Conservation (phyloP, 2,113 vertebrate species). For the Epinephelus cyanopodus region DNA sequence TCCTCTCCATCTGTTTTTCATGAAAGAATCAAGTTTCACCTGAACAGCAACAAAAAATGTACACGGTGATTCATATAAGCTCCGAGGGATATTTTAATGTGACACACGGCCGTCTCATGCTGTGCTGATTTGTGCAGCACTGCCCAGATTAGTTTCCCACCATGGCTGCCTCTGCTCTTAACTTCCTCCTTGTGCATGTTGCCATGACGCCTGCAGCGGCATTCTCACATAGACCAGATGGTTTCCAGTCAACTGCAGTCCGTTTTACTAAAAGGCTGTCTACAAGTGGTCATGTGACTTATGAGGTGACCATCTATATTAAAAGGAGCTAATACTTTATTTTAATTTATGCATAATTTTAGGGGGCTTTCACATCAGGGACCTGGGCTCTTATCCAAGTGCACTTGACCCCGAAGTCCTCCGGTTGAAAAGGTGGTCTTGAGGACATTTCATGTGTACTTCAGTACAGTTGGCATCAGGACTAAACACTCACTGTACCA, state of each 20-base stretch:
- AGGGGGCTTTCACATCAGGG: too few species aligned
- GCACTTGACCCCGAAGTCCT: too few species aligned
- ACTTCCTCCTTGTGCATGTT: constrained; percentile 68
- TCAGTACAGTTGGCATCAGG: too few species aligned
- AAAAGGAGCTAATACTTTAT: neutral
- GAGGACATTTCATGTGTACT: too few species aligned
- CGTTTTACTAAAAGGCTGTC: constrained; percentile 26
- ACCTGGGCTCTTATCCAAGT: too few species aligned
- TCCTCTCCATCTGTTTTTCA: constrained; percentile 43
- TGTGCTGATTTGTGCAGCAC: constrained; percentile 56
- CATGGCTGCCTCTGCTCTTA: constrained; percentile 47
- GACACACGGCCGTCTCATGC: constrained; percentile 53
- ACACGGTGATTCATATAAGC: constrained; percentile 52
- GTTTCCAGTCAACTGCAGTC: constrained; percentile 51
- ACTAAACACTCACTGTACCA: too few species aligned
- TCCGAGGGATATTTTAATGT: constrained; percentile 51
- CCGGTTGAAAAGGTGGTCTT: too few species aligned
- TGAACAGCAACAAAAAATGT: constrained; percentile 21
- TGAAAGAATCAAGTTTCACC: constrained; percentile 39
- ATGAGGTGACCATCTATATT: constrained; percentile 21
- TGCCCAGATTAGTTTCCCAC: constrained; percentile 64
- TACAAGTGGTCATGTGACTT: constrained; percentile 35
- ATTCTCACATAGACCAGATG: constrained; percentile 63
- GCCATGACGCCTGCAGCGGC: constrained; percentile 58
- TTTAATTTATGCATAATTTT: neutral